Base-by-base conservation (phyloP, 2,113 vertebrate genomes). In the Panthera tigris region DNA sequence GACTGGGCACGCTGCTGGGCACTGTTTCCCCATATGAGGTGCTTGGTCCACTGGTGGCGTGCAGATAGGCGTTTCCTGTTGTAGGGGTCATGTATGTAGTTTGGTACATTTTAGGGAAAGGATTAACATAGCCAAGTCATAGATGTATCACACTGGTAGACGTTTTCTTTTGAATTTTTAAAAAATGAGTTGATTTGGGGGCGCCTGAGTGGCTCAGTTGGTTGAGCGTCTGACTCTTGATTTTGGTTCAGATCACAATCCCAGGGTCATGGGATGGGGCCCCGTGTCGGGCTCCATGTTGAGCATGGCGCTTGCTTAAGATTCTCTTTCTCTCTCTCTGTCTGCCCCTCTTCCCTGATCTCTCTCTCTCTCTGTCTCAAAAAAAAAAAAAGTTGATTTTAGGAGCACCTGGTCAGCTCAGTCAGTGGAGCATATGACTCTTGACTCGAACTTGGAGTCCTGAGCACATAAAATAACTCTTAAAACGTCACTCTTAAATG, bases 401-500 rank as follows among this genome's bases (percentile, higher is more conserved):
- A 78, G 74, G 74, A 27, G 41, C 27, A 4, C 71, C 71, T 23
- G 21, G 23, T 36, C 2, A 29, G 27, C 74, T 78, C 41, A 15
- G 7, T 16, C 0, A 27, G 74, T 48, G 74, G 41, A 31, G 41
- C 4, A 1, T 48, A 23, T 9, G 57, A 23, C 57, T 61, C 57
- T 41, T 7, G 3, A 78, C 41, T 76, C 73, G 41, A 48, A 29
- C 41, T 48, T 3, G 3, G 25, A 41, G 41, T 45, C 25, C 45
- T 9, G 45, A 45, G 45, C 61, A 92, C 92, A 96, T 81, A 87
- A 95, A 97, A 97, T 23, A 79, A 41, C 36, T 88, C 76, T 94
- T 89, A 48, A 95, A 93, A 74, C 6, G 82, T 79, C 89, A 52
- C 69, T n/a, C 39, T 97, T 93, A 96, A 98, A 92, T 52, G 7